These are phyloP conservation scores for Lucilia cuprina DNA, from an alignment of 1,140 invertebrate genomes.

Conservation along the genomic window DNA sequence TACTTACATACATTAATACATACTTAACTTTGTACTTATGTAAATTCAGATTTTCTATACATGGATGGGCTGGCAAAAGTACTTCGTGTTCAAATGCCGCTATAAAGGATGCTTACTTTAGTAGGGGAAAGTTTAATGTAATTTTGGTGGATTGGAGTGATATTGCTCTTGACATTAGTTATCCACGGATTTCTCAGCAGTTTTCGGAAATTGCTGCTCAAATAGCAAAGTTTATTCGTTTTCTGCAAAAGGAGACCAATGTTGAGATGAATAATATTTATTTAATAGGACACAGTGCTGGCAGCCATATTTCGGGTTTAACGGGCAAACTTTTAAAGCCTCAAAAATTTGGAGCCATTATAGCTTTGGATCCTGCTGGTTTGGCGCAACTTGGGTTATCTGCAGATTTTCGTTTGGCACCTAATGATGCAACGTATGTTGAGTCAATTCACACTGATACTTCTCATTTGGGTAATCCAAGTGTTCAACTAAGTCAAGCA, in stretches of 20 bases:
- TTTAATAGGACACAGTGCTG: slow-evolving; percentile 65
- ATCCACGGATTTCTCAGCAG: slow-evolving; percentile 51
- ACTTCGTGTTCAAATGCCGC: slow-evolving; percentile 54
- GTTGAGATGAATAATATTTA: slow-evolving; percentile 56
- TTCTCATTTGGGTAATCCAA: slow-evolving; percentile 65
- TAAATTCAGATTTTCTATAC: slow-evolving; percentile 48
- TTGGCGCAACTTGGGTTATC: slow-evolving; percentile 59
- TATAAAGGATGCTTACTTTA: slow-evolving; percentile 57
- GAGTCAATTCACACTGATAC: slow-evolving; percentile 79
- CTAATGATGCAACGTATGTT: slow-evolving; percentile 71
- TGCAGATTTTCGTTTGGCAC: slow-evolving; percentile 64
- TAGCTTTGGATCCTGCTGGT: slow-evolving; percentile 67
- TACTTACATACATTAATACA: no score
- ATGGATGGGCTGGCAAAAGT: slow-evolving; percentile 54
- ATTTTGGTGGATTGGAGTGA: slow-evolving; percentile 69
- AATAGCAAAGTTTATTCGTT: slow-evolving; percentile 50
- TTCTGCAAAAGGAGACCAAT: slow-evolving; percentile 61
- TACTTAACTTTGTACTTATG: no score
- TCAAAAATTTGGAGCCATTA: slow-evolving; percentile 53
- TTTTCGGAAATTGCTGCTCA: slow-evolving; percentile 48
- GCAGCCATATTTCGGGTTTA: slow-evolving; percentile 64
- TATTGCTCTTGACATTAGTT: slow-evolving; percentile 53
- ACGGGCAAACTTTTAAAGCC: slow-evolving; percentile 55
- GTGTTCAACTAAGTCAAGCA: slow-evolving; percentile 69
- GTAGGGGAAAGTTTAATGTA: slow-evolving; percentile 65